These are phyloP conservation scores for Stratiomys singularior DNA, from an alignment of 2,888 invertebrate species.

Conservation along the genomic window DNA sequence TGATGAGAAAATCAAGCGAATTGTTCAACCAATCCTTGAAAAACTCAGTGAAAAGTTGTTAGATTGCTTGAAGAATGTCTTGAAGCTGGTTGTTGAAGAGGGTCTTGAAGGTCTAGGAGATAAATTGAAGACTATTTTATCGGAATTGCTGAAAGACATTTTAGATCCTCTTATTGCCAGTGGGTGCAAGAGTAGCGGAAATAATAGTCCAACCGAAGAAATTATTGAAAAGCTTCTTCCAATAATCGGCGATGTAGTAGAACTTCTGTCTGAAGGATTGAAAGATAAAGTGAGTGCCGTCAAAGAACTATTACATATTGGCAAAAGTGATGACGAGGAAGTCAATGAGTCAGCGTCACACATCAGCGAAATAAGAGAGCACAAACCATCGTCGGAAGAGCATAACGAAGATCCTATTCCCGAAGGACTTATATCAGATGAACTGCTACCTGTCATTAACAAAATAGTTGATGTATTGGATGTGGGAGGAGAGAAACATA, in stretches of 20 bases:
- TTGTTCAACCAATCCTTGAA: neutral
- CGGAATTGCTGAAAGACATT: neutral
- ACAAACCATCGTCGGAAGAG: neutral
- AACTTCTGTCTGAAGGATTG: neutral
- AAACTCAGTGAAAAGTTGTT: neutral
- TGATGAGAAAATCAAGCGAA: neutral
- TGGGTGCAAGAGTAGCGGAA: neutral
- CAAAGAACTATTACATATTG: neutral
- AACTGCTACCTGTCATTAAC: neutral
- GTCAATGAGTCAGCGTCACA: neutral
- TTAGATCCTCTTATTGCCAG: neutral
- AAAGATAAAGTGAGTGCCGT: neutral
- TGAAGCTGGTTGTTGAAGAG: neutral
- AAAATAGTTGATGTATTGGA: conserved; percentile 13
- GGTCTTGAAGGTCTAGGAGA: neutral
- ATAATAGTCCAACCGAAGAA: neutral
- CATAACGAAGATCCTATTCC: neutral
- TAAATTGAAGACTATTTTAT: neutral
- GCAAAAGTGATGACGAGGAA: neutral
- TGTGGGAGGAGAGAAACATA: neutral
- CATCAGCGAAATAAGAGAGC: neutral
- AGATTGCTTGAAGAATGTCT: neutral
- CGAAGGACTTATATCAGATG: neutral
- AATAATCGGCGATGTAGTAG: neutral
- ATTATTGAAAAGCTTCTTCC: neutral